Base-by-base conservation (phyloP, 2,113 vertebrate genomes). In the Leucoraja erinaceus region DNA sequence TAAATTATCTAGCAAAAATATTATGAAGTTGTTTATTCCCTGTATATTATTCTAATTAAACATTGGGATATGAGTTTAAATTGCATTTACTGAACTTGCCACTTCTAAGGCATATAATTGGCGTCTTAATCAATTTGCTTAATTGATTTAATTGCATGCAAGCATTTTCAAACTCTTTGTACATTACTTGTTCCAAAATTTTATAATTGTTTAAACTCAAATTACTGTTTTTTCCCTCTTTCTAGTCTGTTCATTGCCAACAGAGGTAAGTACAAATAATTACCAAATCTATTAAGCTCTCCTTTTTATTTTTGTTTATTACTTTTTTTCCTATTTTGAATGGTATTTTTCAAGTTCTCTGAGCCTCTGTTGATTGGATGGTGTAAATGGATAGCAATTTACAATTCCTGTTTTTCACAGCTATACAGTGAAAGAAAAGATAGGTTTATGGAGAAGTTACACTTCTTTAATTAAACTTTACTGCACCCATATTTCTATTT, bases 241-340 rank as follows among this genome's bases (percentile, higher is more conserved):
- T 94, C 22, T 93, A 97, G 97, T 97, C 84, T 97, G 97, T 94
- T 97, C 97, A 0, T 95, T 97, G 94, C 97, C 97, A 95, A 96
- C 96, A 95, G 97, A 97, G 97, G 97, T 97, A 94, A 97, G 97
- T 96, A 68, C 33, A 72, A 70, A 14, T 47, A 33, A 72, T 70
- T 91, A 38, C 31, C 33, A 72, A 91, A 72, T 22, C 4, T 4
- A 72, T 12, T 47, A 5, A 33, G 38, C 47, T 28, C 31, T 91
- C n/a, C 38, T 90, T 90, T 31, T 11, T 11, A 25, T 86, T 70
- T 61, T 72, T 47, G 66, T 91, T 54, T 28, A 47, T 31, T 59
- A 12, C 56, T 22, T 25, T 56, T 83, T 56, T 9, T 59, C 25
- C 22, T 59, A 59, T 25, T 81, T 47, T 47, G 22, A 56, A 63